phyloP scores from a whole-genome alignment of 1,140 invertebrate species.

The Anadara kagoshimensis region DNA sequence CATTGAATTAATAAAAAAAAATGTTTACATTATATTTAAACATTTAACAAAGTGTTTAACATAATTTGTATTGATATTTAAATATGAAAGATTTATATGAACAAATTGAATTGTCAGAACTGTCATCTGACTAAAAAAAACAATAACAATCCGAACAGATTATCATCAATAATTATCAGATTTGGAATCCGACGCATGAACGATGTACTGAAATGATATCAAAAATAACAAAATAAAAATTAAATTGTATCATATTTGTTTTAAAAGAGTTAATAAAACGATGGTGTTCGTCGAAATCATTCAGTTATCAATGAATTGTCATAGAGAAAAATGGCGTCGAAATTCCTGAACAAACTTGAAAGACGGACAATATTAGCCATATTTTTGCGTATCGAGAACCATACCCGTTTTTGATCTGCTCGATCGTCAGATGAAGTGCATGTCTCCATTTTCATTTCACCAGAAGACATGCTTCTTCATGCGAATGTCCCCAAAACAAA shows the following conservation, averaged over 20 bases:
- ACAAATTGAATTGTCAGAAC: not conserved
- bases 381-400: not conserved
- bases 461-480: slow-evolving; percentile 35
- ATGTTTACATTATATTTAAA: not conserved
- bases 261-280: too few relatives aligned
- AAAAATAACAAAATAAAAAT: too few relatives aligned
- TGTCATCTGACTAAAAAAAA: not conserved
- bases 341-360: not conserved
- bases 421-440: slow-evolving; percentile 43
- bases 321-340: slow-evolving; percentile 24
- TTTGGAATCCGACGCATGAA: too few relatives aligned
- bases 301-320: too few relatives aligned
- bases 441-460: slow-evolving; percentile 46
- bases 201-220: too few relatives aligned
- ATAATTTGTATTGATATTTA: not conserved
- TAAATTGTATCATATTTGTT: too few relatives aligned
- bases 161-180: too few relatives aligned
- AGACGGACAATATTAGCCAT: not conserved
- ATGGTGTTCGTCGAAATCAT: too few relatives aligned
- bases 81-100: not conserved
- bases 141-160: too few relatives aligned
- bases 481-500: slow-evolving; percentile 2
- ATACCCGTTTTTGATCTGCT: slow-evolving; percentile 34
- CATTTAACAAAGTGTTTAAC: not conserved
- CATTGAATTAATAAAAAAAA: not conserved